These are phyloP conservation scores for Brienomyrus longianalis DNA, from an alignment of 2,113 vertebrate genomes.

Conservation along the genomic window DNA sequence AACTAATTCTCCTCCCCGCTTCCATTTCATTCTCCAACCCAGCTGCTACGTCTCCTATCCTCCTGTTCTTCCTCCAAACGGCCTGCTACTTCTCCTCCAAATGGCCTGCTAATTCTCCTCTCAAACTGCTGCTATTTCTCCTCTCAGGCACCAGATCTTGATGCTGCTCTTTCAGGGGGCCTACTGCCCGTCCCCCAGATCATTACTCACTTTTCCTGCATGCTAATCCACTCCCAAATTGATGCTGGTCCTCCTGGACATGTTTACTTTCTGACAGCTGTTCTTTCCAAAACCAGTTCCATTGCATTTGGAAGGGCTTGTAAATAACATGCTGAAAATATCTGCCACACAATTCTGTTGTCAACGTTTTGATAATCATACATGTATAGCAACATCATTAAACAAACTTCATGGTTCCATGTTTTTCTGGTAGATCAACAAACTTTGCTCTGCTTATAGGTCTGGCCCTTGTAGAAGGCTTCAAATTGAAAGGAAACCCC, in stretches of 20 bases:
- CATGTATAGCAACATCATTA: background rate
- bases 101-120: background rate
- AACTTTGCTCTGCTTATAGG: background rate
- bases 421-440: background rate
- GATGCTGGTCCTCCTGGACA: background rate
- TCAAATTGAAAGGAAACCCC: background rate
- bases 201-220: background rate
- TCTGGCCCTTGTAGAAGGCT: background rate
- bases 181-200: background rate
- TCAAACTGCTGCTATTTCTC: background rate
- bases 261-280: background rate
- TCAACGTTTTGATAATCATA: too few species aligned
- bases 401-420: background rate
- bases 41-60: background rate
- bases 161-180: background rate
- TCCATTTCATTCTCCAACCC: background rate
- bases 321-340: background rate
- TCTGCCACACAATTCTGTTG: background rate
- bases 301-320: background rate
- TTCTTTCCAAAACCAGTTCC: background rate
- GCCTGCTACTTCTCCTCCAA: background rate
- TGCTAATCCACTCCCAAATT: background rate
- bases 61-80: background rate
- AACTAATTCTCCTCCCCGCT: background rate
- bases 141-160: background rate